These are phyloP conservation scores for Astyanax mexicanus DNA, from an alignment of 2,797 vertebrate genomes.

Conservation along the genomic window DNA sequence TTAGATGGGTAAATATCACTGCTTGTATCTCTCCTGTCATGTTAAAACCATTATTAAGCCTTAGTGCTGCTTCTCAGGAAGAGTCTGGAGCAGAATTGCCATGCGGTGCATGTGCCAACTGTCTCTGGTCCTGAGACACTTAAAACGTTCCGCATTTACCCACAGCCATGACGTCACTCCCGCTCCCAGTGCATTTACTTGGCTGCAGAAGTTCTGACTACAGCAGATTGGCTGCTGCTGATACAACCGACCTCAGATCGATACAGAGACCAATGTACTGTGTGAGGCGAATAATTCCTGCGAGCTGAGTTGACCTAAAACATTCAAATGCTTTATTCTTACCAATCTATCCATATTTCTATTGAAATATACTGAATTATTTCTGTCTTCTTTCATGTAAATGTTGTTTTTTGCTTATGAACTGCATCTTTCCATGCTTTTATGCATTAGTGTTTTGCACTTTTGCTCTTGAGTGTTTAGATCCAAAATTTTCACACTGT, in stretches of 20 bases:
- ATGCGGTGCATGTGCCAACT: conserved; percentile 37
- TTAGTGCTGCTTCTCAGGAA: conserved; percentile 24
- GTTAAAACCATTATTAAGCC: neutral
- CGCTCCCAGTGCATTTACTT: conserved; percentile 33
- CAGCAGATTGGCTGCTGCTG: conserved; percentile 49
- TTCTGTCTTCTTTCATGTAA: neutral
- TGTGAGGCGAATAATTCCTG: conserved; percentile 1
- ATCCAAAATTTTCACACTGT: too few relatives aligned
- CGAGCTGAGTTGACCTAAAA: neutral
- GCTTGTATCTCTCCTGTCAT: neutral
- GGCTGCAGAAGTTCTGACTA: conserved; percentile 50
- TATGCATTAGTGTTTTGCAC: too few relatives aligned
- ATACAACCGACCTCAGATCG: conserved; percentile 50
- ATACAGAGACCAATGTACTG: conserved; percentile 34
- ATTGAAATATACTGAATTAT: neutral
- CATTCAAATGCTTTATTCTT: neutral
- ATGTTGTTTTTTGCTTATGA: too few relatives aligned
- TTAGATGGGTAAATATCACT: neutral
- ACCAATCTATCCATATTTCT: neutral
- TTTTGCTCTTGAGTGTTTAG: too few relatives aligned
- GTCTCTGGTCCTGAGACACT: conserved; percentile 32
- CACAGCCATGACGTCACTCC: conserved; percentile 40
- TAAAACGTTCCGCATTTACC: conserved; percentile 38
- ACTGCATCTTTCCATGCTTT: too few relatives aligned
- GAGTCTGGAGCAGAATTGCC: conserved; percentile 2